Conservation (phyloP, 2,113 vertebrate genomes). For the Corvus moneduloides region DNA sequence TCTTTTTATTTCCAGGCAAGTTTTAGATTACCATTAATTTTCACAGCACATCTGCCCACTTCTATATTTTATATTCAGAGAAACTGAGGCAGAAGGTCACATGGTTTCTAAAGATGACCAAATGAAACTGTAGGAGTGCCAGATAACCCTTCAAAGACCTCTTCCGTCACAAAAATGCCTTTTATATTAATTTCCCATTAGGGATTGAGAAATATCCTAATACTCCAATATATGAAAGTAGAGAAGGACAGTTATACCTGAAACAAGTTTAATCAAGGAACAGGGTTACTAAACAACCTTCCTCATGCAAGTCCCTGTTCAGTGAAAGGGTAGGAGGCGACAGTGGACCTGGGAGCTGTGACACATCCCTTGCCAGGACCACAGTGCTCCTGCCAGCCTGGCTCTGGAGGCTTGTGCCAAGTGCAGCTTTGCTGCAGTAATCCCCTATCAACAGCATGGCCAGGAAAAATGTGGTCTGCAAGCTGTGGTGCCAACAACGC, state of each 20-base stretch:
- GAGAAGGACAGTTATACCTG: not conserved
- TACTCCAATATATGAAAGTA: not conserved
- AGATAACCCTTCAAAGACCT: not conserved
- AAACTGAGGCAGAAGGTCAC: not conserved
- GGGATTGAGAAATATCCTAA: not conserved
- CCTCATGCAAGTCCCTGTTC: not conserved
- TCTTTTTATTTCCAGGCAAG: not conserved
- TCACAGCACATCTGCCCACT: not conserved
- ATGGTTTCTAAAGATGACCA: not conserved
- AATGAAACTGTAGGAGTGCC: not conserved
- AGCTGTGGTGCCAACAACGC: not conserved
- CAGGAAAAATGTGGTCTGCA: slow-evolving; percentile 20
- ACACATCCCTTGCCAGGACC: not conserved
- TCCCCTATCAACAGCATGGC: not conserved
- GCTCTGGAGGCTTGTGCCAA: not conserved
- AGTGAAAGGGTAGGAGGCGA: not conserved
- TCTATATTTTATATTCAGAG: not conserved
- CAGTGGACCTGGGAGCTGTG: not conserved
- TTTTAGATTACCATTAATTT: not conserved
- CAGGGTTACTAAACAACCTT: not conserved
- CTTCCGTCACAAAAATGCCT: not conserved
- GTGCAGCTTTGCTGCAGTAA: not conserved
- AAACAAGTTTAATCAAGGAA: not conserved
- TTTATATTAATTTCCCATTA: not conserved
- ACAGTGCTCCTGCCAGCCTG: not conserved